Evolutionary conservation across 2,888 invertebrate species (phyloP), one percentile per base, ranked within the genome.

Genomic region (Beris chalybata): DNA sequence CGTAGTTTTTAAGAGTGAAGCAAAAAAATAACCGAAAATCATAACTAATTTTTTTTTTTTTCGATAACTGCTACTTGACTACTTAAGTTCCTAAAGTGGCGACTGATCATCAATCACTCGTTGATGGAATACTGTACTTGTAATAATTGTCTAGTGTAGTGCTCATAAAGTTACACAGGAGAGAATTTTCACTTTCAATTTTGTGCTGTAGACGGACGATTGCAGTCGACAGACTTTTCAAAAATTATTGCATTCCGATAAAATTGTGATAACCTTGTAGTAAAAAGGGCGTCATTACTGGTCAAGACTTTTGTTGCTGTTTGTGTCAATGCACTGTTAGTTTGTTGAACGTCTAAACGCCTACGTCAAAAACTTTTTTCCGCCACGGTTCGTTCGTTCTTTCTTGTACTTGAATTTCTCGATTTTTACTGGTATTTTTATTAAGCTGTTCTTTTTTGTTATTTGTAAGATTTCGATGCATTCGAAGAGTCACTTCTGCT

Each of bases 271-370:
- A 52, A 52, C 54, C 30, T 31, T 54, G 12, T 32, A 31, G 31
- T 54, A 31, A 54, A 54, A 54, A 54, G 54, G 54, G 54, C 30
- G 31, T 31, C 32, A 11, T 30, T 29, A 31, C 15, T 54, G 54
- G 31, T 31, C 48, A 48, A 13, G 48, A 48, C 6, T 6, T 6
- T n/a, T 48, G 38, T 38, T 38, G 31, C 30, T 52, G 31, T 44
- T 56, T 43, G 22, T 32, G 56, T 56, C 56, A 56, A 56, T 56
- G 56, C 22, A 56, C 56, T 38, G 30, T 5, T 13, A 56, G 56
- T 56, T 56, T 56, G 30, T 56, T 56, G 44, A 58, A 58, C 58
- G 43, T 58, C 58, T 58, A 58, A 15, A 15, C 58, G 22, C 58
- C 58, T 22, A 58, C 56, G 56, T 31, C 48, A 48, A n/a, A 48